Conservation (phyloP, 2,113 vertebrate species). For the Dissostichus mawsoni region DNA sequence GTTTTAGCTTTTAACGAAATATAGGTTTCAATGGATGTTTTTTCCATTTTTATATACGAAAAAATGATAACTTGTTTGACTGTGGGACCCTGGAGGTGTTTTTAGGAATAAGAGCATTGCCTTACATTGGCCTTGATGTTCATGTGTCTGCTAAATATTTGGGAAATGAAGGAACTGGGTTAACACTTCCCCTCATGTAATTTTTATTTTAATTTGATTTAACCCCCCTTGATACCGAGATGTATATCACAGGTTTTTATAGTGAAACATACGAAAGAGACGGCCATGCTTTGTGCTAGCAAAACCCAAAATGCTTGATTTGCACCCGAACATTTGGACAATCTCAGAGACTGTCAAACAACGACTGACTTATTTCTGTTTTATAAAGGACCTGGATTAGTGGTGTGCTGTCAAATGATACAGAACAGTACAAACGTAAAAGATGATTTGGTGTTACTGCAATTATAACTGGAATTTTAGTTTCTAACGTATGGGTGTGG, state of each 20-base stretch:
- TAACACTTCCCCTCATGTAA: slow-evolving; percentile 22
- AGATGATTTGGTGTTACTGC: neutral
- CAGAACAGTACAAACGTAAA: slow-evolving; percentile 5
- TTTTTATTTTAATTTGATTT: neutral
- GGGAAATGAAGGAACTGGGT: slow-evolving; percentile 51
- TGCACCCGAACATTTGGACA: slow-evolving; percentile 30
- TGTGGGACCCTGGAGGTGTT: slow-evolving; percentile 16
- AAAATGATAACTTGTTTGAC: slow-evolving; percentile 4
- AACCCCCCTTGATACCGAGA: neutral
- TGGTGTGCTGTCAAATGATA: slow-evolving; percentile 3
- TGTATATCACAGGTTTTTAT: slow-evolving; percentile 6
- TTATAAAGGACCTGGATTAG: neutral
- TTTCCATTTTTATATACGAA: slow-evolving; percentile 27
- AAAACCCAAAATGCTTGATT: slow-evolving; percentile 15
- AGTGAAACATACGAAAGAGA: neutral
- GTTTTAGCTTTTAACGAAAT: slow-evolving; percentile 18
- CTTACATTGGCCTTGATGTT: slow-evolving; percentile 61
- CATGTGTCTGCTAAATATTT: slow-evolving; percentile 44
- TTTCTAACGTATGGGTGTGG: slow-evolving; percentile 3
- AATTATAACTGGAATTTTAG: neutral
- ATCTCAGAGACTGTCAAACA: neutral
- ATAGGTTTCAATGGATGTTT: slow-evolving; percentile 12
- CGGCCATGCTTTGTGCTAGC: neutral
- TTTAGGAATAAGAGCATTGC: slow-evolving; percentile 48
- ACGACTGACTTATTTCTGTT: slow-evolving; percentile 6